phyloP scores from a whole-genome alignment of 2,888 invertebrate genomes.

The Ormyrus pomaceus region DNA sequence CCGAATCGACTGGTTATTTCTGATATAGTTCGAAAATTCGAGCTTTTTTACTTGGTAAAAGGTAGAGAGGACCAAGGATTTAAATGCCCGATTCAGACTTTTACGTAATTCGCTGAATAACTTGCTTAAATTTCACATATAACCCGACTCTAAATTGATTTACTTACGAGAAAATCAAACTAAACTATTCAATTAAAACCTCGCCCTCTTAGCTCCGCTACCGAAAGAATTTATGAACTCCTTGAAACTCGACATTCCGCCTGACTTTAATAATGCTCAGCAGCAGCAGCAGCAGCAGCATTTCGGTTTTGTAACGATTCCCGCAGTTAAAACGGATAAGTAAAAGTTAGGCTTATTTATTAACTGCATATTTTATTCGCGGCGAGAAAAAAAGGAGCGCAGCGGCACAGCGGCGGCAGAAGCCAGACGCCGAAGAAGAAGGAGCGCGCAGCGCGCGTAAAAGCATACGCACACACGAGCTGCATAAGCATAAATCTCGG shows the following conservation, averaged over 20 bases:
- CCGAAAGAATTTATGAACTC: conserved; percentile 25
- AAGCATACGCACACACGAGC: conserved; percentile 36
- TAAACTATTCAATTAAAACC: conserved; percentile 16
- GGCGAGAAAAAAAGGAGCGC: not conserved
- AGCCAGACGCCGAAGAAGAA: not conserved
- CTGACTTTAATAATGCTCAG: not conserved
- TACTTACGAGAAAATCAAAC: conserved; percentile 17
- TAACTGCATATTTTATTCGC: conserved; percentile 43
- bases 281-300: not conserved
- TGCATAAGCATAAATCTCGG: conserved; percentile 51
- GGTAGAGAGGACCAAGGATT: conserved; percentile 1
- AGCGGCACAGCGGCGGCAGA: not conserved
- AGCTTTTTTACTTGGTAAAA: conserved; percentile 2
- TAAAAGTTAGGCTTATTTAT: conserved; percentile 44
- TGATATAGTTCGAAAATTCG: not conserved
- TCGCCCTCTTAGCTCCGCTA: not conserved
- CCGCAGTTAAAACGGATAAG: conserved; percentile 6
- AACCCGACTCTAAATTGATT: conserved; percentile 19
- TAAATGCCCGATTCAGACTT: conserved; percentile 24
- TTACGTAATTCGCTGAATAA: conserved; percentile 9
- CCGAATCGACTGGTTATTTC: not conserved
- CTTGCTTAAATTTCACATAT: no score
- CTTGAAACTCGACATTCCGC: conserved; percentile 4
- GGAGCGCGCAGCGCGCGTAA: conserved; percentile 11
- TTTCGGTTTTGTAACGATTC: conserved; percentile 32